Evolutionary conservation across 1,140 invertebrate species (phyloP).

Genomic region (Drosophila equinoxialis): DNA sequence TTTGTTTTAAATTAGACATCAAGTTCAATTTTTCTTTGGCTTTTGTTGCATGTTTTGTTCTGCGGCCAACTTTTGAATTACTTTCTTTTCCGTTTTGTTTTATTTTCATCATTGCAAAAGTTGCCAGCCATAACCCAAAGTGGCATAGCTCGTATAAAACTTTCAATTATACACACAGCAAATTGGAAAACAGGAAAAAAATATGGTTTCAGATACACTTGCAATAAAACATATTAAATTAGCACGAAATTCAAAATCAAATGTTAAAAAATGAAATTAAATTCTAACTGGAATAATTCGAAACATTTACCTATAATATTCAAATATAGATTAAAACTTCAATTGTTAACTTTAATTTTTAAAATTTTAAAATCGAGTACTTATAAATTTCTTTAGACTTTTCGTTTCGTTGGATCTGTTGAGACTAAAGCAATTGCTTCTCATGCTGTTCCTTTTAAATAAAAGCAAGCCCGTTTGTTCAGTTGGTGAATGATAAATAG

Average conservation of each 20-base stretch:
- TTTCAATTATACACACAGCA: conserved; percentile 35
- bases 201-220: conserved; percentile 1
- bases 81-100: conserved; percentile 55
- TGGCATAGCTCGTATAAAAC: conserved; percentile 27
- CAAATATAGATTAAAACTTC: not conserved
- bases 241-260: too few relatives aligned
- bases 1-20: conserved; percentile 76
- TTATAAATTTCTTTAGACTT: not conserved
- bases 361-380: not conserved
- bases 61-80: conserved; percentile 70
- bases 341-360: not conserved
- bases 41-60: conserved; percentile 56
- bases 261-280: too few relatives aligned
- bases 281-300: too few relatives aligned
- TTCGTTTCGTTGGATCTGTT: not conserved
- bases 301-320: too few relatives aligned
- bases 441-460: not conserved
- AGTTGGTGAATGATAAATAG: not conserved
- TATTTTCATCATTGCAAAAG: conserved; percentile 25
- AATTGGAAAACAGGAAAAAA: conserved; percentile 15
- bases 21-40: conserved; percentile 70
- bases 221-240: not conserved
- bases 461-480: not conserved
- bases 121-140: conserved; percentile 40
- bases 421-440: not conserved